phyloP scores from a whole-genome alignment of 2,113 vertebrate species.

The Stigmatopora nigra region DNA sequence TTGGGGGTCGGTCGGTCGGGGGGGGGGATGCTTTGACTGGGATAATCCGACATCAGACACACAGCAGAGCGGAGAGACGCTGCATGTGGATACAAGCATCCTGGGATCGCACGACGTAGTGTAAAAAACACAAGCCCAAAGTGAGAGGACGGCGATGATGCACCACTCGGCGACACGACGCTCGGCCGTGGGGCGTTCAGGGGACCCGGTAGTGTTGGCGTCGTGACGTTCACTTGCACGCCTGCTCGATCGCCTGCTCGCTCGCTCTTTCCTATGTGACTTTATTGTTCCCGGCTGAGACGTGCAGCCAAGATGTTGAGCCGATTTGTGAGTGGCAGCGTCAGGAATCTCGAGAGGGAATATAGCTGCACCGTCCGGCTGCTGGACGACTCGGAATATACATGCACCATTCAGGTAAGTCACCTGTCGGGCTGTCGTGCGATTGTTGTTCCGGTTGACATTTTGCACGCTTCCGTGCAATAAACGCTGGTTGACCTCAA shows the following conservation, averaged over 20 bases:
- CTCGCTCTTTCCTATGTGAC: conserved; percentile 35
- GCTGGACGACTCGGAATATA: conserved; percentile 95
- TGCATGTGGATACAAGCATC: conserved; percentile 60
- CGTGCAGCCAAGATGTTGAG: conserved; percentile 88
- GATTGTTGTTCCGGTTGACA: conserved; percentile 8
- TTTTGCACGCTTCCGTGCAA: conserved; percentile 20
- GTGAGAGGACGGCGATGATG: conserved; percentile 58
- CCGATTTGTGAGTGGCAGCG: conserved; percentile 92
- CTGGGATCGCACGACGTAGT: conserved; percentile 35
- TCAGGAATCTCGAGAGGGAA: conserved; percentile 91
- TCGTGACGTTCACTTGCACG: conserved; percentile 64
- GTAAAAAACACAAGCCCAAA: conserved; percentile 19
- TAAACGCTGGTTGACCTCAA: neutral
- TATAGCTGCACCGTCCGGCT: conserved; percentile 92
- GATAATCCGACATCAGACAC: conserved; percentile 42
- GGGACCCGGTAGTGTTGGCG: conserved; percentile 50
- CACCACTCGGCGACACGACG: conserved; percentile 36
- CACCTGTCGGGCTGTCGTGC: conserved; percentile 42
- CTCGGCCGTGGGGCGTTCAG: conserved; percentile 40
- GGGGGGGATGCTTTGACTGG: conserved; percentile 3
- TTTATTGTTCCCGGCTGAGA: conserved; percentile 68
- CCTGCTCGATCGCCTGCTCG: conserved; percentile 1
- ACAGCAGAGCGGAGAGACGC: conserved; percentile 35
- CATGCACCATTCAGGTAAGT: conserved; percentile 90
- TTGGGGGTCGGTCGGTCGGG: conserved; percentile 41